A percentile compares a stretch with the other conserved stretches of the same genome.
Conservation (phyloP, 2,888 invertebrate genomes). For the Cylloceria caligata region DNA sequence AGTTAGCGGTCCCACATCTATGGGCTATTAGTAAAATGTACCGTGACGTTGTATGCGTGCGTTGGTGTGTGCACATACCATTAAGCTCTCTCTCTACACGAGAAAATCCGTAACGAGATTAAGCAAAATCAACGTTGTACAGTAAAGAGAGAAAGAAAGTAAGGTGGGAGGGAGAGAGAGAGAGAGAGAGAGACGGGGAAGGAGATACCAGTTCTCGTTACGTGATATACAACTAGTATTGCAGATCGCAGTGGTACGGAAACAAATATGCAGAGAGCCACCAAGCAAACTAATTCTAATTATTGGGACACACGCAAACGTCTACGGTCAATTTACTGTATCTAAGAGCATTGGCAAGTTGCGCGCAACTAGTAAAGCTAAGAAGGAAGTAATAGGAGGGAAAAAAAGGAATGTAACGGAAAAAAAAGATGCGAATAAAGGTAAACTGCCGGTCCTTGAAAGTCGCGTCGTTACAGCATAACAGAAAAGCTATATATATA, state of each 20-base stretch:
- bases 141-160: not conserved
- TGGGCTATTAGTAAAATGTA: slow-evolving; percentile 35
- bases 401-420: slow-evolving; percentile 29
- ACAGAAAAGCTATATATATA: slow-evolving; percentile 16
- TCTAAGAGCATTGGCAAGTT: not conserved
- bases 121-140: not conserved
- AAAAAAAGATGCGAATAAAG: slow-evolving; percentile 5
- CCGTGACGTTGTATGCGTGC: slow-evolving; percentile 7
- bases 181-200: not conserved
- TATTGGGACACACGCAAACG: slow-evolving; percentile 18
- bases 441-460: slow-evolving; percentile 9
- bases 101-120: slow-evolving; percentile 28
- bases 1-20: not conserved
- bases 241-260: not conserved
- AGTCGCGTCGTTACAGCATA: slow-evolving; percentile 13
- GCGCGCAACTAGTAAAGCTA: not conserved
- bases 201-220: slow-evolving; percentile 2
- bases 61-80: slow-evolving; percentile 20
- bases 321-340: not conserved
- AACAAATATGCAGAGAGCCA: slow-evolving; percentile 22
- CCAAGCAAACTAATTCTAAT: slow-evolving; percentile 28
- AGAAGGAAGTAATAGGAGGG: slow-evolving; percentile 26
- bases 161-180: not conserved
- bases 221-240: not conserved
- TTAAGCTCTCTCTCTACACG: not conserved